phyloP scores from a whole-genome alignment of 2,888 invertebrate species.

The Heteromurus nitidus region DNA sequence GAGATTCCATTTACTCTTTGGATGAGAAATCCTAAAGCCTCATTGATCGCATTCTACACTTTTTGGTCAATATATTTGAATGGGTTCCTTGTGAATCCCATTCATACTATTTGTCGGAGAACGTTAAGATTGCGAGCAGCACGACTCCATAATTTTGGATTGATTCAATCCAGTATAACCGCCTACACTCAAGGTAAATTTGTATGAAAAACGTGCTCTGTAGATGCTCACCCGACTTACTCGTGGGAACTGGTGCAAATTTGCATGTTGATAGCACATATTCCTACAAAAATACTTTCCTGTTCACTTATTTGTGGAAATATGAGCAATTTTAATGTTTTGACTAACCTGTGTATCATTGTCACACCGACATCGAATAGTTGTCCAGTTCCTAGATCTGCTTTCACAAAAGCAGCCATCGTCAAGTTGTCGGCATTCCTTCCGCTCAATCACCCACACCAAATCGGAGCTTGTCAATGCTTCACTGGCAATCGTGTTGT shows the following conservation, averaged over 20 bases:
- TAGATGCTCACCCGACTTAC: too few species aligned
- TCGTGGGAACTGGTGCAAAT: too few species aligned
- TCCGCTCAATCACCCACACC: constrained; percentile 44
- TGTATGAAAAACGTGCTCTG: too few species aligned
- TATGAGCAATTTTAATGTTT: too few species aligned
- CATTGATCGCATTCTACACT: background rate
- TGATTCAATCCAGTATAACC: too few species aligned
- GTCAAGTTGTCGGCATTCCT: constrained; percentile 43
- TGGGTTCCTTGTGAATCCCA: background rate
- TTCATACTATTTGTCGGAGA: background rate
- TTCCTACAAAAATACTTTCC: too few species aligned
- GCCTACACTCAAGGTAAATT: too few species aligned
- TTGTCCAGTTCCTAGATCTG: constrained; percentile 37
- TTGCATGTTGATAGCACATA: too few species aligned
- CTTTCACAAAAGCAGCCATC: constrained; percentile 45
- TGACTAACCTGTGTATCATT: constrained; percentile 60
- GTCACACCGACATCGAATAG: constrained; percentile 44
- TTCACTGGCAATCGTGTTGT: constrained; percentile 13
- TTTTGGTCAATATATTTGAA: background rate
- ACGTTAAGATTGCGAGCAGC: too few species aligned
- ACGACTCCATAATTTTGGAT: too few species aligned
- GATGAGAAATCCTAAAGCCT: background rate
- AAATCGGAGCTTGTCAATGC: background rate
- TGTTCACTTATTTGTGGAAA: too few species aligned
- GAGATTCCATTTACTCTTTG: too few species aligned